Evolutionary conservation across 2,888 invertebrate genomes (phyloP).

Genomic region (Neria commutata): DNA sequence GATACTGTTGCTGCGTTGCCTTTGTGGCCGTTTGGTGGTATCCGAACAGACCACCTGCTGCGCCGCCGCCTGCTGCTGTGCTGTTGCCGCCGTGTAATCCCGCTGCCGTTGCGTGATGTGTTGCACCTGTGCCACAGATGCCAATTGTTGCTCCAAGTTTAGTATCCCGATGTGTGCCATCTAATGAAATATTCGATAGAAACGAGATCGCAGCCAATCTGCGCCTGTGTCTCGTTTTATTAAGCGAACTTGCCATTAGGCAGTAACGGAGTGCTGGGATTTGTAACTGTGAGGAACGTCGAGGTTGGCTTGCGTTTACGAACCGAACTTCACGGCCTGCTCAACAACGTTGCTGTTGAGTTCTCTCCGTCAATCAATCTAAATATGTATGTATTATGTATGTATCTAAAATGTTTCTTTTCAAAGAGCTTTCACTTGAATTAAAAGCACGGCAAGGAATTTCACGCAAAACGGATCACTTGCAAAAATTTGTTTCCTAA

Average conservation of each 20-base stretch:
- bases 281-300: conserved; percentile 18
- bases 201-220: conserved; percentile 92
- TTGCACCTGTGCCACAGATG: conserved; percentile 43
- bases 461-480: no score
- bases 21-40: conserved; percentile 38
- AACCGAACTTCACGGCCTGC: no score
- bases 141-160: conserved; percentile 64
- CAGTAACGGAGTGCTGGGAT: conserved; percentile 40
- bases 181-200: conserved; percentile 92
- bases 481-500: no score
- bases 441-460: no score
- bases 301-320: background rate
- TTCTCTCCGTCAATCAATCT: no score
- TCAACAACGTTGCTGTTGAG: no score
- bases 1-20: conserved; percentile 38
- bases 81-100: conserved; percentile 31
- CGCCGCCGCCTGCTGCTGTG: conserved; percentile 39
- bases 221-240: conserved; percentile 75
- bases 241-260: conserved; percentile 63
- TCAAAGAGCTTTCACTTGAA: background rate
- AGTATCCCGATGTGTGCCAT: conserved; percentile 83
- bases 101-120: conserved; percentile 42
- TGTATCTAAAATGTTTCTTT: background rate
- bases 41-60: conserved; percentile 24
- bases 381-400: background rate